Evolutionary conservation across 2,797 vertebrate species (phyloP), one percentile per base, ranked within the genome.

Genomic region (Zalophus californianus): DNA sequence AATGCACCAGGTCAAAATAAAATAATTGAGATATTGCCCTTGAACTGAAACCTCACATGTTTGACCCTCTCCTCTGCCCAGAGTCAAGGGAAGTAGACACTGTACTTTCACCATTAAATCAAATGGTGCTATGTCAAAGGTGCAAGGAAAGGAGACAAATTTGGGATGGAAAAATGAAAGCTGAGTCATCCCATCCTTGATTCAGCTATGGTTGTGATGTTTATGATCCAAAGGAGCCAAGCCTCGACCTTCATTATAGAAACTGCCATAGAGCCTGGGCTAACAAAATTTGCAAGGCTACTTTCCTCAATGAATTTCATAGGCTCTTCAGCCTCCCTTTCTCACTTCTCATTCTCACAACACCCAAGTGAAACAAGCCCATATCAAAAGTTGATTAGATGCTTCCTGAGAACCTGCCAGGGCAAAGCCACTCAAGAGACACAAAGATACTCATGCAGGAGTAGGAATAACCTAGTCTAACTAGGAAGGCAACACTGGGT

Each of bases 351-450:
- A 88, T 70, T 92, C 48, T 23, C 27, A 91, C 60, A 78, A 83
- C 38, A 82, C 48, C 35, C 44, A 91, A 92, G 44, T 82, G 58
- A 97, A 96, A 88, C 12, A 95, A 90, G 50, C 12, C 10, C 64
- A 35, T 35, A n/a, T 38, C 38, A 78, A 64, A 94, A 66, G 87
- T 78, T 90, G 97, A 91, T 84, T 54, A 77, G 20, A 87, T 91
- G 93, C 50, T 87, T 92, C 75, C 44, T 72, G 87, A 77, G 73
- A 27, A 89, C 79, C 48, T 60, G 6, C 48, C 58, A 27, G 64
- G 5, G 54, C 64, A 77, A 68, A 58, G 9, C 8, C 56, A 95
- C 21, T 87, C 20, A 48, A 78, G 75, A 83, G 48, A 96, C 41
- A 96, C 27, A 72, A 73, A 32, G 54, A 78, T 23, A 62, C 20